Base-by-base conservation (phyloP, 2,113 vertebrate genomes). In the Notarius quadriscutis region DNA sequence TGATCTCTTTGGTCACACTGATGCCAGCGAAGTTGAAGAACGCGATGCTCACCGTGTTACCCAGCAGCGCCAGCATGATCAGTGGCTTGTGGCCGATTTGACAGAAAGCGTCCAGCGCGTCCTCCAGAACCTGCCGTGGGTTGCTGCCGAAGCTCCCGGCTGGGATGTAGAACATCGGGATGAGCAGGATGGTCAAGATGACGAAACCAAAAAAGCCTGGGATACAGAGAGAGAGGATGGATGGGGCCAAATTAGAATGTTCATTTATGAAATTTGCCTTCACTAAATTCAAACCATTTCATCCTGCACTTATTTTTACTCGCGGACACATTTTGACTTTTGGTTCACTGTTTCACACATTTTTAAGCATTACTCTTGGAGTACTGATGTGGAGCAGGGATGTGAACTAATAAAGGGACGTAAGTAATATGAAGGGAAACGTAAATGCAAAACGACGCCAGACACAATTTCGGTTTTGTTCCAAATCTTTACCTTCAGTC, bases 21-120 rank as follows among this genome's bases (percentile, higher is more conserved):
- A 99, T 96, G 50, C 97, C 97, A 0, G 98, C 97, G 0, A 98
- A 98, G 94, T 99, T 98, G 94, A 99, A 99, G 96, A 98, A 99
- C 88, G 98, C 96, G 9, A 99, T 99, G 94, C 97, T 99, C 89
- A 96, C 93, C 0, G 97, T 96, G 94, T 98, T 99, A 25, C 96
- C 97, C 88, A 97, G 92, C 89, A 99, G 93, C 0, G 97, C 97
- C 88, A 99, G 1, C 0, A 96, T 7, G 15, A 98, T 97, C 51
- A 97, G 95, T 0, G 98, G 97, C 34, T 93, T 92, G 81, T 89
- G 89, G 69, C 96, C 96, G 1, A 99, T 93, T 92, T 99, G 97
- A 92, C 97, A 99, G 95, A 99, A 98, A 87, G 97, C 97, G 0
- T 99, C 97, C 9, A 97, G 88, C 0, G 96, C 92, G 0, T 99